These are phyloP conservation scores for Drosophila guanche DNA, from an alignment of 1,140 invertebrate species.

Conservation along the genomic window DNA sequence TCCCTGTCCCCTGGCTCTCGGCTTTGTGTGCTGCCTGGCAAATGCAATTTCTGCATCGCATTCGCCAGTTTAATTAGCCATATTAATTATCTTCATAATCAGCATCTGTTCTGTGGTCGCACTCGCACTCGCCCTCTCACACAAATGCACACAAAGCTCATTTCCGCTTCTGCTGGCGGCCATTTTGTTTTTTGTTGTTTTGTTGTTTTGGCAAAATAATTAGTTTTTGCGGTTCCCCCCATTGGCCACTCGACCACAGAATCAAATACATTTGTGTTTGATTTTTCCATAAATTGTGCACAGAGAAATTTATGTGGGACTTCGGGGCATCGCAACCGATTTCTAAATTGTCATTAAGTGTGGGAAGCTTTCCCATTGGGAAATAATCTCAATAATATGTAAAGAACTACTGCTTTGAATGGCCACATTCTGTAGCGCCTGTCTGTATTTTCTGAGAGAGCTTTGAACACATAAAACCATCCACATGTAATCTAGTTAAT, in stretches of 20 bases:
- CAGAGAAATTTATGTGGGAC: no score
- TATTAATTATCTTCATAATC: constrained; percentile 69
- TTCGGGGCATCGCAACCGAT: not conserved
- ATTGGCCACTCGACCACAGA: constrained; percentile 34
- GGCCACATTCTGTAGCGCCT: no score
- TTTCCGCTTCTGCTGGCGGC: constrained; percentile 57
- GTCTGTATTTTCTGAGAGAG: no score
- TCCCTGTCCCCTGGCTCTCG: not conserved
- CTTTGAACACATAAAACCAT: no score
- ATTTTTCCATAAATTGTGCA: no score
- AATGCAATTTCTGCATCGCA: constrained; percentile 56
- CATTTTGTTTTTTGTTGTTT: constrained; percentile 53
- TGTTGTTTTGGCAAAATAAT: constrained; percentile 46
- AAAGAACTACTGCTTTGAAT: no score
- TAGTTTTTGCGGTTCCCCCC: constrained; percentile 58
- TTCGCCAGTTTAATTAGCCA: constrained; percentile 67
- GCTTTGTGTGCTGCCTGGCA: constrained; percentile 1
- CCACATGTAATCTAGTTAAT: no score
- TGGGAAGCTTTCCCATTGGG: no score
- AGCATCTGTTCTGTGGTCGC: constrained; percentile 65
- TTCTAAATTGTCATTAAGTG: constrained; percentile 3
- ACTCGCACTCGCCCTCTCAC: constrained; percentile 22
- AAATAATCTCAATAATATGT: no score
- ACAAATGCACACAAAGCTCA: constrained; percentile 45
- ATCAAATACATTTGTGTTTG: constrained; percentile 16